phyloP scores from a whole-genome alignment of 2,888 invertebrate genomes.

The Eupithecia subumbrata region DNA sequence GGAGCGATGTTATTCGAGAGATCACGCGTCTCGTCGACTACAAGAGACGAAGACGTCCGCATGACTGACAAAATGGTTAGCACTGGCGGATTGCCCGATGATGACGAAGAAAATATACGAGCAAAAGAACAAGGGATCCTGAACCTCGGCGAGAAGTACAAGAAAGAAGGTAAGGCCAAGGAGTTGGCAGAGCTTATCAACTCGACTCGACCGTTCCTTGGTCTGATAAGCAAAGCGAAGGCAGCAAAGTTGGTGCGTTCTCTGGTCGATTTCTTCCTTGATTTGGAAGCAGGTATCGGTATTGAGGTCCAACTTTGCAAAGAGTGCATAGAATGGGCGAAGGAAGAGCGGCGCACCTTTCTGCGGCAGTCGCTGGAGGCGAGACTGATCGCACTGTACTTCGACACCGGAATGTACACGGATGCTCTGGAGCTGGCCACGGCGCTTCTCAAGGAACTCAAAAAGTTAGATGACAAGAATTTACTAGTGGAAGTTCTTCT shows the following conservation, averaged over 20 bases:
- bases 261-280: constrained; percentile 98
- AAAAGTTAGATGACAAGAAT: constrained; percentile 99
- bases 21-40: constrained; percentile 89
- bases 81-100: constrained; percentile 89
- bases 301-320: constrained; percentile 96
- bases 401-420: constrained; percentile 94
- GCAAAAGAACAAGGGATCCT: constrained; percentile 97
- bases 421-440: constrained; percentile 94
- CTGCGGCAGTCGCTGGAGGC: constrained; percentile 98
- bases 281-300: constrained; percentile 97
- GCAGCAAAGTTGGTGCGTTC: constrained; percentile 99
- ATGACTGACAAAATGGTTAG: constrained; percentile 90
- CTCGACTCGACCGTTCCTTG: constrained; percentile 97
- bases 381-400: constrained; percentile 96
- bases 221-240: constrained; percentile 98
- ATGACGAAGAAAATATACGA: constrained; percentile 95
- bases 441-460: constrained; percentile 95
- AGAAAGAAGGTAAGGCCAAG: constrained; percentile 96
- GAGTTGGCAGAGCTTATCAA: constrained; percentile 96
- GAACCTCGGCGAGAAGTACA: constrained; percentile 95
- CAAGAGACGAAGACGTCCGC: constrained; percentile 90
- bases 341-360: constrained; percentile 98
- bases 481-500: constrained; percentile 98
- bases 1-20: constrained; percentile 96
- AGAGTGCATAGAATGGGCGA: constrained; percentile 99